phyloP scores from a whole-genome alignment of 1,140 invertebrate genomes.

The Tribolium madens region DNA sequence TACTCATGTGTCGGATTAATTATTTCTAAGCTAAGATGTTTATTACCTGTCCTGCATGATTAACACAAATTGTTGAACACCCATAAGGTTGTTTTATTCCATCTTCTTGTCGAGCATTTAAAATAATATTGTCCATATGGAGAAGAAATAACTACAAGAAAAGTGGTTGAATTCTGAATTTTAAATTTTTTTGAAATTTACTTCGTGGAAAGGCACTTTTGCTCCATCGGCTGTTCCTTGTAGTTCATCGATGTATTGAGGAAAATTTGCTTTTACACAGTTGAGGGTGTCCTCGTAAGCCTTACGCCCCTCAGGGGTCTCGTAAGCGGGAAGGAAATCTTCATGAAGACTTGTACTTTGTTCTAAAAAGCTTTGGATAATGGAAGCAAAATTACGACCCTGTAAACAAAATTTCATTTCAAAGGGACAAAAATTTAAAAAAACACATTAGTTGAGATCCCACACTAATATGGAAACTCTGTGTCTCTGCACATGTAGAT shows the following conservation, averaged over 20 bases:
- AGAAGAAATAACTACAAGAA: constrained; percentile 80
- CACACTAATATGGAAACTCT: too few relatives aligned
- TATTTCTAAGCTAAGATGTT: constrained; percentile 10
- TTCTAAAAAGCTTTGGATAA: constrained; percentile 80
- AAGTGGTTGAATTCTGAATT: constrained; percentile 54
- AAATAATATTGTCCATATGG: constrained; percentile 84
- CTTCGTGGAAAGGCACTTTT: constrained; percentile 84
- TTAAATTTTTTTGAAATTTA: constrained; percentile 60
- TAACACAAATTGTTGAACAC: constrained; percentile 82
- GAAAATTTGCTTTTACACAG: constrained; percentile 76
- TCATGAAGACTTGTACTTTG: constrained; percentile 75
- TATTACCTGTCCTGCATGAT: constrained; percentile 72
- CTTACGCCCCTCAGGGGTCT: constrained; percentile 74
- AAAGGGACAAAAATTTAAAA: too few relatives aligned
- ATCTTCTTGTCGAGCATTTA: constrained; percentile 70
- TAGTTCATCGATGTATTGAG: constrained; percentile 86
- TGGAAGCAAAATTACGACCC: constrained; percentile 80
- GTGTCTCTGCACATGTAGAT: too few relatives aligned
- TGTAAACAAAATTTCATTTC: constrained; percentile 63
- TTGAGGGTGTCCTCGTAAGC: constrained; percentile 82
- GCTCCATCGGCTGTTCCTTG: constrained; percentile 87
- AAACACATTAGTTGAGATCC: too few relatives aligned
- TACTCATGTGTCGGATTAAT: neutral
- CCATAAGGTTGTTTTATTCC: constrained; percentile 74
- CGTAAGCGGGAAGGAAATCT: constrained; percentile 77